Conservation (phyloP, 2,113 vertebrate genomes). For the Hystrix brachyura region DNA sequence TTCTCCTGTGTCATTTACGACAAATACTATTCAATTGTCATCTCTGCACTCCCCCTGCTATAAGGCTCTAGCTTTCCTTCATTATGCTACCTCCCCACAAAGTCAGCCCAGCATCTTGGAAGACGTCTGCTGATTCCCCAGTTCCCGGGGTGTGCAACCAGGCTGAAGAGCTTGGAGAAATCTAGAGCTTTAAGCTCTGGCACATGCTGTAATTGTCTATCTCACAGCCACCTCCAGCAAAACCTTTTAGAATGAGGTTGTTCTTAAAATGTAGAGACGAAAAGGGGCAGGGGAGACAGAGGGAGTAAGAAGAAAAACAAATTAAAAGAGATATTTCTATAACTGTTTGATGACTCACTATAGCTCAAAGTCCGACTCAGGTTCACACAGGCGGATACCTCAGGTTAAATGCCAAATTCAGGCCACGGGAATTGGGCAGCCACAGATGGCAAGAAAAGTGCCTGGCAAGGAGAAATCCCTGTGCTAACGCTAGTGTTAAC, state of each 20-base stretch:
- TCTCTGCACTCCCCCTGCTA: not conserved
- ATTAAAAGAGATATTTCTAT: not conserved
- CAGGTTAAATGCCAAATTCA: not conserved
- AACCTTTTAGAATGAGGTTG: not conserved
- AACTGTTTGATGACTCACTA: not conserved
- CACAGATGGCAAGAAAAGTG: not conserved
- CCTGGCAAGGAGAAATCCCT: not conserved
- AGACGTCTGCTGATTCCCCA: not conserved
- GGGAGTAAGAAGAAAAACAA: not conserved
- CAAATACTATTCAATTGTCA: not conserved
- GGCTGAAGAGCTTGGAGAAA: not conserved
- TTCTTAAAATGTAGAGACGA: not conserved
- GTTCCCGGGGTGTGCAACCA: not conserved
- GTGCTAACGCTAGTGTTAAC: not conserved
- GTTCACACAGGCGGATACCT: not conserved
- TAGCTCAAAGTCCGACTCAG: not conserved
- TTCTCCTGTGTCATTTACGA: not conserved
- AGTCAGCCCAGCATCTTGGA: not conserved
- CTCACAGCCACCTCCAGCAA: not conserved
- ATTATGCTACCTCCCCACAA: not conserved
- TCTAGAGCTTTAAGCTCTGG: not conserved
- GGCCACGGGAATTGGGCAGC: not conserved
- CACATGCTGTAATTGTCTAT: not conserved
- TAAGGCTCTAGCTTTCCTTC: not conserved
- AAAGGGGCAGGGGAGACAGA: not conserved